Percentiles rank a stretch among this genome's conserved stretches.
phyloP scores from a whole-genome alignment of 2,113 vertebrate genomes.

The Smithornis capensis region DNA sequence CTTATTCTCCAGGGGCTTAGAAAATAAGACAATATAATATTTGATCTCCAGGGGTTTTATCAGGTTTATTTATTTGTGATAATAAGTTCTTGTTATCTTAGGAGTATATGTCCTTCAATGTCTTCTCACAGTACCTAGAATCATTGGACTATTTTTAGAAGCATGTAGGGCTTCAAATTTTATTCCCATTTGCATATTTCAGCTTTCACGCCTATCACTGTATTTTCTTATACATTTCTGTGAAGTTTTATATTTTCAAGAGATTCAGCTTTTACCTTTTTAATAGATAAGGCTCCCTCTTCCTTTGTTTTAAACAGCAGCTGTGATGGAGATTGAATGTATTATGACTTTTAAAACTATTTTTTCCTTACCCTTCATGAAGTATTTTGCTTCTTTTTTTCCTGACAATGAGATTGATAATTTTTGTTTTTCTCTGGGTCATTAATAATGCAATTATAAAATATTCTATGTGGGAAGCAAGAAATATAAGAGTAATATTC shows the following conservation, averaged over 20 bases:
- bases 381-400: neutral
- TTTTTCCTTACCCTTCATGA: neutral
- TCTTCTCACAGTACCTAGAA: neutral
- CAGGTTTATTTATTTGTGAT: neutral
- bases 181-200: neutral
- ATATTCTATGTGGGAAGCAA: neutral
- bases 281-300: neutral
- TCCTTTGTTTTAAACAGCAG: neutral
- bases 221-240: neutral
- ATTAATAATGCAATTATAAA: constrained; percentile 53
- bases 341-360: neutral
- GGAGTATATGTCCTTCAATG: neutral
- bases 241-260: neutral
- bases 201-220: neutral
- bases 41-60: neutral
- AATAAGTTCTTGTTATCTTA: neutral
- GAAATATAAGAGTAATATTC: neutral
- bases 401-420: constrained; percentile 11
- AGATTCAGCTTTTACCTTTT: neutral
- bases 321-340: neutral
- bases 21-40: neutral
- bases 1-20: neutral
- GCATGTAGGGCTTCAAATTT: neutral
- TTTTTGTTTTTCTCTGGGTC: constrained; percentile 2
- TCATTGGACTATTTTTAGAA: neutral